A percentile compares a stretch with the other conserved stretches of the same genome.
Evolutionary conservation across 2,797 vertebrate genomes (phyloP).

Genomic region (Oreochromis grahami): DNA sequence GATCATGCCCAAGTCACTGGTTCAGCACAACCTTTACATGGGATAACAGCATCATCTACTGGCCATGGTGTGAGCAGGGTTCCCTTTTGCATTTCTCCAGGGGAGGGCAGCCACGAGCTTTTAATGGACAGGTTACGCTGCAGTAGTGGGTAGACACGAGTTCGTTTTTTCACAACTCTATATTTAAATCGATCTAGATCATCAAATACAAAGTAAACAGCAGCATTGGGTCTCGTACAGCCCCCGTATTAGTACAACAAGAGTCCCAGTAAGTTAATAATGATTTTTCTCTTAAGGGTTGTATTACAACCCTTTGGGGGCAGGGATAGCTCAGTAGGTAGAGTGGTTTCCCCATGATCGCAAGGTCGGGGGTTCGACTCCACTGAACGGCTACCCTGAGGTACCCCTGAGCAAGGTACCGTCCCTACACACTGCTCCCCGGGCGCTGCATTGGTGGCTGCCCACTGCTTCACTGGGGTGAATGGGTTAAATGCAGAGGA

Average conservation of each 20-base stretch:
- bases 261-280: background rate
- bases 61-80: slow-evolving; percentile 4
- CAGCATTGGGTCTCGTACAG: slow-evolving; percentile 1
- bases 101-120: slow-evolving; percentile 72
- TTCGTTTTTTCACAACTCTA: slow-evolving; percentile 24
- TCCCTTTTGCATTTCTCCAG: slow-evolving; percentile 53
- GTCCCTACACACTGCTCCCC: too few relatives aligned
- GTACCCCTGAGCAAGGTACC: too few relatives aligned
- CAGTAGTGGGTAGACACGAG: background rate
- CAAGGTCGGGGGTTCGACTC: too few relatives aligned
- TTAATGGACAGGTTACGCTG: background rate
- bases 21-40: background rate
- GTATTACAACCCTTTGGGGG: background rate
- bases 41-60: slow-evolving; percentile 56
- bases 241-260: background rate
- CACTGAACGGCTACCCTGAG: too few relatives aligned
- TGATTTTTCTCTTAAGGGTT: background rate
- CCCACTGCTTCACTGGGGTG: too few relatives aligned
- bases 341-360: too few relatives aligned
- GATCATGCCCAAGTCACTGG: background rate
- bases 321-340: too few relatives aligned
- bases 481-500: too few relatives aligned
- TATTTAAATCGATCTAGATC: slow-evolving; percentile 29
- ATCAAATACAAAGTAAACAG: slow-evolving; percentile 22
- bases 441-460: too few relatives aligned